phyloP scores from a whole-genome alignment of 2,113 vertebrate species.

The Leucosticte australis region DNA sequence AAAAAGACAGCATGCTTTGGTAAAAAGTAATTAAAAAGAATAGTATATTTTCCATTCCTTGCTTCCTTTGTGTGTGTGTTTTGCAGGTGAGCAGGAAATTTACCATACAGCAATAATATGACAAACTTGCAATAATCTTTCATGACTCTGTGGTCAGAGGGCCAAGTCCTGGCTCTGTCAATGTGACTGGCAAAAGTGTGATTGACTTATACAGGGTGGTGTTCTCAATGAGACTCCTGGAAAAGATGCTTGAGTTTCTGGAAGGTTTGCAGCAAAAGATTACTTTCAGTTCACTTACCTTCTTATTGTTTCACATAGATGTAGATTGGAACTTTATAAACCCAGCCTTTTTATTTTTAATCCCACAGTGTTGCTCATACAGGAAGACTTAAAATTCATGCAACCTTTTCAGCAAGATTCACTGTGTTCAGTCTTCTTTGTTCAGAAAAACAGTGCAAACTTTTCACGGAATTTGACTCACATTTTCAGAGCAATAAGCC shows the following conservation, averaged over 20 bases:
- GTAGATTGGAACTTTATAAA: conserved; percentile 30
- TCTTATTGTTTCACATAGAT: conserved; percentile 6
- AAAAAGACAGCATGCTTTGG: neutral
- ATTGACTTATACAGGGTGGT: neutral
- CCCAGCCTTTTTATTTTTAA: neutral
- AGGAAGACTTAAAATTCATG: conserved; percentile 14
- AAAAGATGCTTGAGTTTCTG: neutral
- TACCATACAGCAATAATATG: neutral
- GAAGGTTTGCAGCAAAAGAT: neutral
- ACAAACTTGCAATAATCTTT: neutral
- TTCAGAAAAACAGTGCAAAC: neutral
- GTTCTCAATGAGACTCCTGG: neutral
- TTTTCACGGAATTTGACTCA: neutral
- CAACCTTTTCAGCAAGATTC: neutral
- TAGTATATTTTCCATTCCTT: neutral
- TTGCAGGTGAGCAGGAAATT: neutral
- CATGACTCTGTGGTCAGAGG: neutral
- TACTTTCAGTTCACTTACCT: neutral
- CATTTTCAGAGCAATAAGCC: neutral
- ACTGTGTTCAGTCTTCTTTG: neutral
- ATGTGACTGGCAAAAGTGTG: neutral
- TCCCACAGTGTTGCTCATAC: neutral
- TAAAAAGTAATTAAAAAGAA: neutral
- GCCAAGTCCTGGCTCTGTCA: neutral
- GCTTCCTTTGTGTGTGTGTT: fast-evolving